A percentile compares a stretch with the other conserved stretches of the same genome.
phyloP scores from a whole-genome alignment of 2,888 invertebrate genomes.

The Arrhopalites spinosus region DNA sequence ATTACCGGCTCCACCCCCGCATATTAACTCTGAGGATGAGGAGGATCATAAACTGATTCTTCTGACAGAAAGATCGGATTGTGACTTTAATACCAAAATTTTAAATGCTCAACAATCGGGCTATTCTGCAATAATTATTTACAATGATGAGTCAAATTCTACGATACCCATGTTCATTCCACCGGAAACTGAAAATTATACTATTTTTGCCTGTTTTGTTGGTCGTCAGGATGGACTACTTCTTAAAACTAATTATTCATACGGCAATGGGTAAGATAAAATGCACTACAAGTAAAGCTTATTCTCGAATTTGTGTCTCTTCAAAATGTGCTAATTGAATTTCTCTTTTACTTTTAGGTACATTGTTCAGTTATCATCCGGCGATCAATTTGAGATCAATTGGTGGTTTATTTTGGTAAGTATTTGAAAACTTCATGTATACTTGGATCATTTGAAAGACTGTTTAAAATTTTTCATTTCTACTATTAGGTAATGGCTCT shows the following conservation, averaged over 20 bases:
- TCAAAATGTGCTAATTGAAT: too few species aligned
- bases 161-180: slow-evolving; percentile 8
- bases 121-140: slow-evolving; percentile 27
- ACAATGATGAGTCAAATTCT: slow-evolving; percentile 13
- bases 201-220: slow-evolving; percentile 20
- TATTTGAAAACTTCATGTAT: too few species aligned
- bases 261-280: slow-evolving; percentile 24
- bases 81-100: slow-evolving; percentile 23
- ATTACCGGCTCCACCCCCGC: background rate
- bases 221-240: slow-evolving; percentile 5
- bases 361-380: slow-evolving; percentile 21
- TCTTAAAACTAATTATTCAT: slow-evolving; percentile 22
- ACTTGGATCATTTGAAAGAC: too few species aligned
- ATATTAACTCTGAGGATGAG: background rate
- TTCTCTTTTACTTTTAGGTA: slow-evolving; percentile 16
- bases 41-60: slow-evolving; percentile 8
- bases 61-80: slow-evolving; percentile 8
- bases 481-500: slow-evolving; percentile 14
- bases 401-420: slow-evolving; percentile 34
- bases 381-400: slow-evolving; percentile 14
- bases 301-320: too few species aligned
- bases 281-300: background rate
- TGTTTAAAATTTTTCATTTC: background rate
- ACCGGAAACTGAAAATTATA: background rate
- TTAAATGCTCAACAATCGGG: slow-evolving; percentile 25